phyloP scores from a whole-genome alignment of 1,140 invertebrate genomes.

The Pachyrhynchus sulphureomaculatus region DNA sequence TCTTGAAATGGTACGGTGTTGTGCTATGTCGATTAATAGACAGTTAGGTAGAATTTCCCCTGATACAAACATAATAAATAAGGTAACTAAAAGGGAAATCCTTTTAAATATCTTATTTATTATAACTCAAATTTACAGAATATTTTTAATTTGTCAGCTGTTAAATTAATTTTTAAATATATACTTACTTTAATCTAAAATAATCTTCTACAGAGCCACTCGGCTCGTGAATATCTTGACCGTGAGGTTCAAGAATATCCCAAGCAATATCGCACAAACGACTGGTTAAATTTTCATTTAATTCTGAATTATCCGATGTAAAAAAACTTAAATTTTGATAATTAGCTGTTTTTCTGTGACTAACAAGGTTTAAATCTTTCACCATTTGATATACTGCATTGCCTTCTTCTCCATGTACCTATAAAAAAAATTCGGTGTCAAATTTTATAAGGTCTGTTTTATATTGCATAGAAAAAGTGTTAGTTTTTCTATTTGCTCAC shows the following conservation, averaged over 20 bases:
- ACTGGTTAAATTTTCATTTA: slow-evolving; percentile 52
- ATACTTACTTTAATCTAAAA: slow-evolving; percentile 28
- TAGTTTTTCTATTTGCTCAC: too few relatives aligned
- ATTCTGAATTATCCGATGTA: neutral
- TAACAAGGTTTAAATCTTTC: slow-evolving; percentile 42
- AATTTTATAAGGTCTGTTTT: too few relatives aligned
- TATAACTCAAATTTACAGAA: too few relatives aligned
- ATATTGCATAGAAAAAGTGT: too few relatives aligned
- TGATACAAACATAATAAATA: too few relatives aligned
- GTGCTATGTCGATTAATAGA: too few relatives aligned
- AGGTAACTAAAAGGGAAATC: too few relatives aligned
- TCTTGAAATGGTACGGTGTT: too few relatives aligned
- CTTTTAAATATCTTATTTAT: too few relatives aligned
- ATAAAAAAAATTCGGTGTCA: slow-evolving; percentile 51
- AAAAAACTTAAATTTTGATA: slow-evolving; percentile 8
- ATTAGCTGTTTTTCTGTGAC: neutral
- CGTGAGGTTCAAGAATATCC: slow-evolving; percentile 32
- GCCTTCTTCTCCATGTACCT: slow-evolving; percentile 77
- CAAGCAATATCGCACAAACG: slow-evolving; percentile 29
- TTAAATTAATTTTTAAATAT: slow-evolving; percentile 15
- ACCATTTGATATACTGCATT: slow-evolving; percentile 70
- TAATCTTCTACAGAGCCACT: slow-evolving; percentile 17
- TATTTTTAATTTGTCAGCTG: too few relatives aligned
- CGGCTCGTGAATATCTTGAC: slow-evolving; percentile 10
- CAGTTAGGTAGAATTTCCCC: too few relatives aligned